phyloP scores from a whole-genome alignment of 2,113 vertebrate species.

The Stercorarius parasiticus region DNA sequence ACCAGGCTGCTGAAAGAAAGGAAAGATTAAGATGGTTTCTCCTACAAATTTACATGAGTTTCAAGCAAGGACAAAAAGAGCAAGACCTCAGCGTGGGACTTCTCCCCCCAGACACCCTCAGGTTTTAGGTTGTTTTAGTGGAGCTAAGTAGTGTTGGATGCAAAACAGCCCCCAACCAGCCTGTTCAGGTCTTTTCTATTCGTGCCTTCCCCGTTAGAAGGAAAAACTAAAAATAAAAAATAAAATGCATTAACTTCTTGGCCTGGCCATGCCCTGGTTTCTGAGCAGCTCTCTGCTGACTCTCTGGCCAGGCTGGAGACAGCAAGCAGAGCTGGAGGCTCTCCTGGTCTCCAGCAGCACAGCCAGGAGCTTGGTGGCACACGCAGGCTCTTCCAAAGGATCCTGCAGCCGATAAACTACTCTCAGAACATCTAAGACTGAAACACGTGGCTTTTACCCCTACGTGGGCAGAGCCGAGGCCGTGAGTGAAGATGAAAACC shows the following conservation, averaged over 20 bases:
- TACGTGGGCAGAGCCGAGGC: rapidly evolving
- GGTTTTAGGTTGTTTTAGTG: not conserved
- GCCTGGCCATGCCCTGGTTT: not conserved
- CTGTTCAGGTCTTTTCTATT: not conserved
- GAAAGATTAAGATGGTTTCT: not conserved
- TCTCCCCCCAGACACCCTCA: rapidly evolving
- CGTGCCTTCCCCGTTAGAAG: rapidly evolving
- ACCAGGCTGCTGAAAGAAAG: not conserved
- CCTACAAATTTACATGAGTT: not conserved
- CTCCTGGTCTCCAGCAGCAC: not conserved
- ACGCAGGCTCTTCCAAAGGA: not conserved
- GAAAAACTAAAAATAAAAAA: not conserved
- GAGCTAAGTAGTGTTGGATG: not conserved
- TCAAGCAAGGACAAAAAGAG: not conserved
- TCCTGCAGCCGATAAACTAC: not conserved
- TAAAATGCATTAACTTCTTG: not conserved
- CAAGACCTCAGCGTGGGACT: not conserved
- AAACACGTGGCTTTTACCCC: not conserved
- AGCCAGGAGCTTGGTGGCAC: not conserved
- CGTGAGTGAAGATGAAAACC: rapidly evolving
- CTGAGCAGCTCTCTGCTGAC: not conserved
- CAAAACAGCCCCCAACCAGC: not conserved
- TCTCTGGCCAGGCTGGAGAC: rapidly evolving
- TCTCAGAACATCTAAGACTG: not conserved
- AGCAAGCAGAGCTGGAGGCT: not conserved